Conservation (phyloP, 2,113 vertebrate genomes). For the Herpetotheres cachinnans region DNA sequence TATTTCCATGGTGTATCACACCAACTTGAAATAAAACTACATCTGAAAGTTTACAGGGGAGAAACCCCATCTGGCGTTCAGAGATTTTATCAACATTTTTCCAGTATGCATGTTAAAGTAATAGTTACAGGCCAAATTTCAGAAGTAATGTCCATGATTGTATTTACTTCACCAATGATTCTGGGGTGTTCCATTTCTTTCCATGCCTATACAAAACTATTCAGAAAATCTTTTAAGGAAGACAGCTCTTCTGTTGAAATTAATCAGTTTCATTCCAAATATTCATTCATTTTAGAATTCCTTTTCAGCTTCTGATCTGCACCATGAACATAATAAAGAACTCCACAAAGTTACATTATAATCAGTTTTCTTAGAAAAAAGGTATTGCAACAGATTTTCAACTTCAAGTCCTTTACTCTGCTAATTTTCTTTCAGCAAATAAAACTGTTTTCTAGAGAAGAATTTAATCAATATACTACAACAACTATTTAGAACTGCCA, state of each 20-base stretch:
- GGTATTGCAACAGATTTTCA: neutral
- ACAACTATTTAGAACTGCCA: neutral
- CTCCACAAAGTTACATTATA: neutral
- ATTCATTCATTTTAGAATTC: neutral
- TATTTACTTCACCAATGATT: neutral
- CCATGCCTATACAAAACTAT: neutral
- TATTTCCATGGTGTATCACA: neutral
- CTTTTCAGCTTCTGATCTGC: neutral
- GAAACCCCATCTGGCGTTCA: neutral
- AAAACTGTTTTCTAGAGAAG: neutral
- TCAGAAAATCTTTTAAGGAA: neutral
- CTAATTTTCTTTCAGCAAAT: neutral
- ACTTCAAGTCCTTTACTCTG: neutral
- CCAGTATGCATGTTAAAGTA: neutral
- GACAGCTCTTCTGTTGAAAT: neutral
- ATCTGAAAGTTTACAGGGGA: accelerated
- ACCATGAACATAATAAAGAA: neutral
- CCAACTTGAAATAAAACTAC: neutral
- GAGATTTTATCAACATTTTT: neutral
- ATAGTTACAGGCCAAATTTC: neutral
- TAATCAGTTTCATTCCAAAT: neutral
- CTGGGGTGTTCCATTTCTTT: neutral
- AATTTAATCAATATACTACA: neutral
- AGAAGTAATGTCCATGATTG: neutral
- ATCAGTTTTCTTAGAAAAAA: neutral